Evolutionary conservation across 2,797 vertebrate genomes (phyloP).

Genomic region (Poliocrania exsul): DNA sequence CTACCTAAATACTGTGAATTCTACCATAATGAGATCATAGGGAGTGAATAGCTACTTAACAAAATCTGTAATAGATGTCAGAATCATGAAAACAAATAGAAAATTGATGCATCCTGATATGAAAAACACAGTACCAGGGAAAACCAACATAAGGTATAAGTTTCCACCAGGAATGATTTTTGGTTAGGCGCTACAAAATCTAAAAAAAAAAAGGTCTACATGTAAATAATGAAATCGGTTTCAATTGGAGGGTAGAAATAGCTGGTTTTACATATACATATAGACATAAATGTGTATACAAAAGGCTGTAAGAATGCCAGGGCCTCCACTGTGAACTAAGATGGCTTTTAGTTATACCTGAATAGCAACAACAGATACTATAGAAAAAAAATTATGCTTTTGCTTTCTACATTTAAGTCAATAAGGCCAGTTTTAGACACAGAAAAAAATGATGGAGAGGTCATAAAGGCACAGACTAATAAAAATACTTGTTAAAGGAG

Average conservation of each 20-base stretch:
- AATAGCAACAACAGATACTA: not conserved
- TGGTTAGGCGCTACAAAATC: not conserved
- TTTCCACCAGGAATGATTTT: not conserved
- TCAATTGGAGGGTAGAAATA: rapidly evolving
- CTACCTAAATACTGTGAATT: not conserved
- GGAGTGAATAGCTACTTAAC: not conserved
- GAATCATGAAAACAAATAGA: not conserved
- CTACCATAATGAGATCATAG: rapidly evolving
- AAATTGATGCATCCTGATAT: not conserved
- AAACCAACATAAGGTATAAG: not conserved
- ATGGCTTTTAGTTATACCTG: not conserved
- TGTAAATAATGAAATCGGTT: not conserved
- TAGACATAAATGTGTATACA: not conserved
- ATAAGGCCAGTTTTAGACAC: not conserved
- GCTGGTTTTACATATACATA: not conserved
- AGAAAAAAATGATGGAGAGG: not conserved
- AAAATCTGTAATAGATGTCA: not conserved
- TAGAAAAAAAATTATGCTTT: no score
- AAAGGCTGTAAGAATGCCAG: not conserved
- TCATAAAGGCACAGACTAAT: not conserved
- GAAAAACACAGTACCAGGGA: not conserved
- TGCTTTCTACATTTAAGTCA: not conserved
- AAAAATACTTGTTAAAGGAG: not conserved
- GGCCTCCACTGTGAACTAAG: not conserved
- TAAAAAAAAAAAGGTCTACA: not conserved